Evolutionary conservation across 2,888 invertebrate species (phyloP).

Genomic region (Gordius sp.): DNA sequence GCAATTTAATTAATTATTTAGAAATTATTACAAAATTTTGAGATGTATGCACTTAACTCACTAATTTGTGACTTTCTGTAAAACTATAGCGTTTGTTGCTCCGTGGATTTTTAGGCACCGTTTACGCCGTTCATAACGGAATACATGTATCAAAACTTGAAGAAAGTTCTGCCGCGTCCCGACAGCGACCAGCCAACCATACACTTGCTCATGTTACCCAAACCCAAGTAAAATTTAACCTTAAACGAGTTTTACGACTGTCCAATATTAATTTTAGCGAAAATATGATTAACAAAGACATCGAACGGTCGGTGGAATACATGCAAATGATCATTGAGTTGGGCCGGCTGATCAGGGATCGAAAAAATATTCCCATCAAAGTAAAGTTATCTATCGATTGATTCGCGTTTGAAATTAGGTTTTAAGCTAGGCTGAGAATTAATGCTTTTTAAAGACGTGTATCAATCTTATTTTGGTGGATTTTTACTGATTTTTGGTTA

Average conservation of each 20-base stretch:
- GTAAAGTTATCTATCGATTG: slow-evolving; percentile 24
- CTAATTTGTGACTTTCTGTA: too few species aligned
- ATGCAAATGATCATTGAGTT: slow-evolving; percentile 88
- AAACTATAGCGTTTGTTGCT: not conserved
- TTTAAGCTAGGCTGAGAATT: not conserved
- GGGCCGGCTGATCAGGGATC: slow-evolving; percentile 65
- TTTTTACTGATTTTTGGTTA: slow-evolving; percentile 6
- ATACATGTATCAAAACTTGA: slow-evolving; percentile 65
- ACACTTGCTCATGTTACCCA: slow-evolving; percentile 67
- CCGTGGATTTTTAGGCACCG: slow-evolving; percentile 53
- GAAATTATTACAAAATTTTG: too few species aligned
- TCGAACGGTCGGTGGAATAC: slow-evolving; percentile 54
- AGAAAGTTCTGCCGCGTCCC: slow-evolving; percentile 32
- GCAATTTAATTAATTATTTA: too few species aligned
- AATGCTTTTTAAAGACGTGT: too few species aligned
- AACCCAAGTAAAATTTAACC: slow-evolving; percentile 30
- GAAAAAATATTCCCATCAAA: slow-evolving; percentile 71
- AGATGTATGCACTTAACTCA: too few species aligned
- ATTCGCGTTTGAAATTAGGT: slow-evolving; percentile 19
- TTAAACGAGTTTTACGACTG: too few species aligned
- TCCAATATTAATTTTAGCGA: too few species aligned
- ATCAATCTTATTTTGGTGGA: not conserved
- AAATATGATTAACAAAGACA: slow-evolving; percentile 48
- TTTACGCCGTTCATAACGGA: slow-evolving; percentile 89
- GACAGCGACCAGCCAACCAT: slow-evolving; percentile 37